Evolutionary conservation across 2,797 vertebrate species (phyloP).

Genomic region (Poecilia gillii): DNA sequence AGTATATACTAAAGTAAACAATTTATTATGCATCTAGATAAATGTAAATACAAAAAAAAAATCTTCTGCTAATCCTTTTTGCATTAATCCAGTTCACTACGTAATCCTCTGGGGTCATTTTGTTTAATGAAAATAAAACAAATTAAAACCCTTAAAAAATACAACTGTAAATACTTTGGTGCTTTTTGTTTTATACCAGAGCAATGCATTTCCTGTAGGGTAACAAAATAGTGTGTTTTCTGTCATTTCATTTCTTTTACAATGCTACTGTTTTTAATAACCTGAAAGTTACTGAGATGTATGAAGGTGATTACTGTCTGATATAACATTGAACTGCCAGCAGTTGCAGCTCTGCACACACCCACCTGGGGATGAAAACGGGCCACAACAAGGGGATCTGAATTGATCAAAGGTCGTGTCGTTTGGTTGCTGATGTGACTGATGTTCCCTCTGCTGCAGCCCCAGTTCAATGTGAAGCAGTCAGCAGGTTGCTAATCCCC

Average conservation of each 20-base stretch:
- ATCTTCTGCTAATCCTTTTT: neutral
- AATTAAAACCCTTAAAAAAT: neutral
- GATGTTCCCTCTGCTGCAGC: constrained; percentile 40
- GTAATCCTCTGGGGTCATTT: neutral
- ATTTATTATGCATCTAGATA: neutral
- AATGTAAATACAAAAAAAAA: neutral
- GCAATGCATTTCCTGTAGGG: neutral
- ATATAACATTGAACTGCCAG: neutral
- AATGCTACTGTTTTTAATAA: rapidly evolving
- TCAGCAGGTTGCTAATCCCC: constrained; percentile 58
- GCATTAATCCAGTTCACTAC: neutral
- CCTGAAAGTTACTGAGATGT: neutral
- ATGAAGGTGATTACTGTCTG: neutral
- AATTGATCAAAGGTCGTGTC: constrained; percentile 40
- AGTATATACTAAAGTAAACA: neutral
- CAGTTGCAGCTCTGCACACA: neutral
- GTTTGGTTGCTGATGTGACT: constrained; percentile 43
- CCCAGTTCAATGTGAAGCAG: constrained; percentile 30
- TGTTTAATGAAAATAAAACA: neutral
- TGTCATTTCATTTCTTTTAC: neutral
- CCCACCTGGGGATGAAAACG: constrained; percentile 1
- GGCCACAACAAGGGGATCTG: constrained; percentile 15
- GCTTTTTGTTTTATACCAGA: neutral
- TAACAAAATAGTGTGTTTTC: neutral
- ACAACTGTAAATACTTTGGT: neutral